Evolutionary conservation across 2,888 invertebrate species (phyloP).

Genomic region (Bhutanitis thaidina): DNA sequence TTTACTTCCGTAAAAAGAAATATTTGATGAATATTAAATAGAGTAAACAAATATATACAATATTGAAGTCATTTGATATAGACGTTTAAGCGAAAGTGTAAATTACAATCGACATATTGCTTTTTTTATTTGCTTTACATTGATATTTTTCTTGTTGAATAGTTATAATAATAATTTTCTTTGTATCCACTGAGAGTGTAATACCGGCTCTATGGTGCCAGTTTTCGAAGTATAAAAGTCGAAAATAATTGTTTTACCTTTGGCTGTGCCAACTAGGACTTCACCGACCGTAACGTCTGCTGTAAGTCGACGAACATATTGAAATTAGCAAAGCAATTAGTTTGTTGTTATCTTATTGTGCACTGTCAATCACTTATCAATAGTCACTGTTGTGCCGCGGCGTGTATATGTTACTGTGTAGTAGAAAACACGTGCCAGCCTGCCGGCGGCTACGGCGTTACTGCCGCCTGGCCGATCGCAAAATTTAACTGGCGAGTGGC

Average conservation of each 20-base stretch:
- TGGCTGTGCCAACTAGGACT: slow-evolving; percentile 54
- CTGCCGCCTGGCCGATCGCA: slow-evolving; percentile 62
- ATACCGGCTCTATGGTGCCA: slow-evolving; percentile 46
- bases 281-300: slow-evolving; percentile 42
- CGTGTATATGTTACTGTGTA: slow-evolving; percentile 9
- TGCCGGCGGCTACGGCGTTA: slow-evolving; percentile 59
- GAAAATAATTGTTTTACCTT: slow-evolving; percentile 73
- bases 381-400: slow-evolving; percentile 57
- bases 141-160: neutral
- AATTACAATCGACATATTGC: too few relatives aligned
- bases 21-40: too few relatives aligned
- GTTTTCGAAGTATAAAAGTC: slow-evolving; percentile 62
- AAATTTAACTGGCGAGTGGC: slow-evolving; percentile 65
- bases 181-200: slow-evolving; percentile 24
- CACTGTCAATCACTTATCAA: slow-evolving; percentile 68
- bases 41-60: too few relatives aligned
- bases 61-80: too few relatives aligned
- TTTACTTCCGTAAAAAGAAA: too few relatives aligned
- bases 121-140: neutral
- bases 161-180: slow-evolving; percentile 24
- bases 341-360: slow-evolving; percentile 54
- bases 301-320: slow-evolving; percentile 48
- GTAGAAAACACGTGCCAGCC: slow-evolving; percentile 47
- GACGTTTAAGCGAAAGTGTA: too few relatives aligned
- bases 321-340: slow-evolving; percentile 40